phyloP scores from a whole-genome alignment of 2,888 invertebrate species.

The Macaria liturata region DNA sequence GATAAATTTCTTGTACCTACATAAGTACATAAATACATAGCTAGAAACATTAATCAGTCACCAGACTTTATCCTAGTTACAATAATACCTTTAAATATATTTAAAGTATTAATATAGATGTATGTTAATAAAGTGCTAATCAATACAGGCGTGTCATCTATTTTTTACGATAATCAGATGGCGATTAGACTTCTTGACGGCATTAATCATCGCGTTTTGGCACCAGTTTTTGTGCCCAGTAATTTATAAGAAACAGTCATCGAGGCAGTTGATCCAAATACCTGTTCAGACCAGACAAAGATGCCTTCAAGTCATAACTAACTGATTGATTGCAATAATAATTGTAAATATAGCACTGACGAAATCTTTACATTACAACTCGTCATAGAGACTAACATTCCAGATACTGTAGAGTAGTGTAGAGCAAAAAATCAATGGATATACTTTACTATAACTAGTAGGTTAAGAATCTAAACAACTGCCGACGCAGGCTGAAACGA shows the following conservation, averaged over 20 bases:
- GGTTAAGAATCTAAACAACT: too few relatives aligned
- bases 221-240: conserved; percentile 21
- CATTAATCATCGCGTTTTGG: conserved; percentile 23
- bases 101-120: conserved; percentile 8
- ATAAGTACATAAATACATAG: too few relatives aligned
- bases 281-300: conserved; percentile 16
- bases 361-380: conserved; percentile 11
- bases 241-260: conserved; percentile 19
- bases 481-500: not conserved
- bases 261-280: conserved; percentile 24
- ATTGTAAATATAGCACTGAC: conserved; percentile 12
- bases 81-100: conserved; percentile 1
- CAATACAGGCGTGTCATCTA: conserved; percentile 16
- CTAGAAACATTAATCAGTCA: too few relatives aligned
- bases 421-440: too few relatives aligned
- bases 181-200: conserved; percentile 20
- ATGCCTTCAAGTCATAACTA: conserved; percentile 25
- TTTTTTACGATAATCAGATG: conserved; percentile 23
- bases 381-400: conserved; percentile 11
- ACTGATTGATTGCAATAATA: conserved; percentile 21
- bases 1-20: too few relatives aligned
- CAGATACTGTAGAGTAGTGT: too few relatives aligned
- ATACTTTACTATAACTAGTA: too few relatives aligned
- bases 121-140: conserved; percentile 28
- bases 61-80: too few relatives aligned